Percentiles rank a stretch among this genome's conserved stretches.
phyloP scores from a whole-genome alignment of 2,888 invertebrate species.

The Papilio protenor region DNA sequence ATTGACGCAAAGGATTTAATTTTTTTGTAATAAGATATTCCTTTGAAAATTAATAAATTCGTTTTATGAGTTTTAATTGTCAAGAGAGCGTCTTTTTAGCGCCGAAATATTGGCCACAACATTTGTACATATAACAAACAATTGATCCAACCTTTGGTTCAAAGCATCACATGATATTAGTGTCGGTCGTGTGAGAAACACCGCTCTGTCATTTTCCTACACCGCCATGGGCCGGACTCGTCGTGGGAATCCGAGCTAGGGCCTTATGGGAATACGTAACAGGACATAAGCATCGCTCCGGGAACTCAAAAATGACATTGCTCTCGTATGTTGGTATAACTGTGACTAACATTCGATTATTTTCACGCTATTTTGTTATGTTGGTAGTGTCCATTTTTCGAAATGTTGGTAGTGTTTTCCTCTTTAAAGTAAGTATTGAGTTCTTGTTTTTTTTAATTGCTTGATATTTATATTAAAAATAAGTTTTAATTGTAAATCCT shows the following conservation, averaged over 20 bases:
- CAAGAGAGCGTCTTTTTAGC: no score
- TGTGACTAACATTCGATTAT: neutral
- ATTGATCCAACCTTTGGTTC: constrained; percentile 25
- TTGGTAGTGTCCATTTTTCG: neutral
- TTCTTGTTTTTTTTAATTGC: neutral
- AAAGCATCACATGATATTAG: constrained; percentile 37
- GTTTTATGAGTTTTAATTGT: neutral
- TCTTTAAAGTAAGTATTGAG: neutral
- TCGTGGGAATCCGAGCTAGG: constrained; percentile 54
- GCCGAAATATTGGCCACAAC: neutral
- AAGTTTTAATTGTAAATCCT: neutral
- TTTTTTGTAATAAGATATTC: neutral
- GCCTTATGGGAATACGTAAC: constrained; percentile 45
- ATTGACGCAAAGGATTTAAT: neutral
- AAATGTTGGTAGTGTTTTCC: neutral
- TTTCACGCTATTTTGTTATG: neutral
- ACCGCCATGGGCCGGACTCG: constrained; percentile 49
- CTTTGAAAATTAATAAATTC: neutral
- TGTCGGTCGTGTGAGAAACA: constrained; percentile 56
- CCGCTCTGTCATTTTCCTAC: constrained; percentile 61
- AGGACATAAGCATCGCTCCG: constrained; percentile 36
- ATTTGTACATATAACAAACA: constrained; percentile 26
- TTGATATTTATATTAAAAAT: neutral
- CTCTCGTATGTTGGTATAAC: constrained; percentile 5
- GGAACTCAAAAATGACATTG: constrained; percentile 33